These are phyloP conservation scores for Latheticus oryzae DNA, from an alignment of 2,888 invertebrate species.

Conservation along the genomic window DNA sequence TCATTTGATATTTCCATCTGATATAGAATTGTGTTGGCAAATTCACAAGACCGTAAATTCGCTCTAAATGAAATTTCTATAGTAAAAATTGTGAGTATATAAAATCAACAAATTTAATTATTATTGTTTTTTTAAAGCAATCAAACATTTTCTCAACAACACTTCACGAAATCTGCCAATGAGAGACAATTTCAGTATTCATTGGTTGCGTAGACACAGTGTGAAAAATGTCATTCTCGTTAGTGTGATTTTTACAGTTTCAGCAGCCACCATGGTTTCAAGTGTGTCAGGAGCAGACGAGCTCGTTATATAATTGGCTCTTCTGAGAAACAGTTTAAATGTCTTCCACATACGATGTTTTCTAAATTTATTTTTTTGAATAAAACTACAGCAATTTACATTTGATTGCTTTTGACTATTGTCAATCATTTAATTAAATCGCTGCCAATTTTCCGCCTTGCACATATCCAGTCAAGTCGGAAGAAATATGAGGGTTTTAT, in stretches of 20 bases:
- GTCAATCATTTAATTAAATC: constrained; percentile 28
- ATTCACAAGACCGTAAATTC: constrained; percentile 7
- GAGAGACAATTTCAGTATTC: no score
- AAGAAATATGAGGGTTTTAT: constrained; percentile 24
- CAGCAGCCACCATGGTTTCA: constrained; percentile 23
- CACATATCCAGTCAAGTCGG: constrained; percentile 5
- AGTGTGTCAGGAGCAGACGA: constrained; percentile 38
- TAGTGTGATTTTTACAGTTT: constrained; percentile 36
- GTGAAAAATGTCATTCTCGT: constrained; percentile 33
- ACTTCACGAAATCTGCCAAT: no score
- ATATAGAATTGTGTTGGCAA: constrained; percentile 20
- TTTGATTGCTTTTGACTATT: constrained; percentile 19
- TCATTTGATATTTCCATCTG: constrained; percentile 9
- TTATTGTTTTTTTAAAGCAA: no score
- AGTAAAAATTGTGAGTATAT: constrained; percentile 6
- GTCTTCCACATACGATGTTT: no score
- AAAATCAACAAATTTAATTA: no score
- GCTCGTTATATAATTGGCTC: constrained; percentile 39
- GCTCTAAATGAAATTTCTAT: no score
- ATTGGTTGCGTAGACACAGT: constrained; percentile 7
- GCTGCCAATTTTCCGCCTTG: constrained; percentile 13
- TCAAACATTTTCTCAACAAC: no score
- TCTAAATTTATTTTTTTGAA: no score
- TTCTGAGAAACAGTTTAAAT: constrained; percentile 36
- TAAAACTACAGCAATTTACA: constrained; percentile 31